A percentile compares a stretch with the other conserved stretches of the same genome.
These are phyloP conservation scores for Copsychus sechellarum DNA, from an alignment of 2,113 vertebrate species.

Conservation along the genomic window DNA sequence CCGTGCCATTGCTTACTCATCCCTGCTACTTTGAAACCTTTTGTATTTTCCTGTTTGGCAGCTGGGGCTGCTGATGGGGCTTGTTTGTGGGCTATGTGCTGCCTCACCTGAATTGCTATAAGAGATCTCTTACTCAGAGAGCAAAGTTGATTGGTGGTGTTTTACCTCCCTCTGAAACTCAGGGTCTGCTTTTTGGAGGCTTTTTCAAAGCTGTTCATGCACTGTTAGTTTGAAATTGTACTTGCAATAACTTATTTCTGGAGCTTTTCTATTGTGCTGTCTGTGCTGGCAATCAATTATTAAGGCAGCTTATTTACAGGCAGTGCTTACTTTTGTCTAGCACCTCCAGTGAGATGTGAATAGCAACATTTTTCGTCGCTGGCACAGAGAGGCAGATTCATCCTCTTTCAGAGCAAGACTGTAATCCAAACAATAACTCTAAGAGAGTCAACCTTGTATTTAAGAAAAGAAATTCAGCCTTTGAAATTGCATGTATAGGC, in stretches of 20 bases:
- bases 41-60: not conserved
- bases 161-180: not conserved
- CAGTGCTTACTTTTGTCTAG: not conserved
- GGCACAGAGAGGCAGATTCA: not conserved
- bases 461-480: not conserved
- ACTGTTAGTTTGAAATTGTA: not conserved
- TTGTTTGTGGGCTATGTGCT: not conserved
- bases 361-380: not conserved
- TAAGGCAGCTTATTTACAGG: conserved; percentile 48
- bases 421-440: conserved; percentile 27
- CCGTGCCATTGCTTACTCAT: not conserved
- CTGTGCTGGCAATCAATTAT: conserved; percentile 42
- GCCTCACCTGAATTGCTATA: not conserved
- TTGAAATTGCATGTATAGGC: not conserved
- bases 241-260: conserved; percentile 12
- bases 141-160: not conserved
- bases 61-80: rapidly evolving
- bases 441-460: not conserved
- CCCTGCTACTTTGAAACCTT: not conserved
- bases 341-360: conserved; percentile 30
- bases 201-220: not conserved
- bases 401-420: not conserved
- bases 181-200: not conserved
- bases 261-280: not conserved
- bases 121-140: not conserved